phyloP scores from a whole-genome alignment of 2,888 invertebrate species.

The Volucella zonaria region DNA sequence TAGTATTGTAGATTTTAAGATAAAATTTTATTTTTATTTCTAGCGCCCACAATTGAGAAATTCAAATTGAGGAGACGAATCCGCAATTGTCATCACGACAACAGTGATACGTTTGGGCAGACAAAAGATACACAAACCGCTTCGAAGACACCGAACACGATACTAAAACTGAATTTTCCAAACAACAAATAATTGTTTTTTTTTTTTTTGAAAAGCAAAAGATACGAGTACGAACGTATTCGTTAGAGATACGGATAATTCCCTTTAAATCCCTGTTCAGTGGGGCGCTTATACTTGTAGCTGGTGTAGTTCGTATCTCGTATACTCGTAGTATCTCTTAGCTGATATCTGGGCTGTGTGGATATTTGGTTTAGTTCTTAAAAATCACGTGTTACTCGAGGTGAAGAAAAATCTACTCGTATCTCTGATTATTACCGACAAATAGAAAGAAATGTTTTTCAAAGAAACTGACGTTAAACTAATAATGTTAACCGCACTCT shows the following conservation, averaged over 20 bases:
- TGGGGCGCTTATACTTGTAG: too few relatives aligned
- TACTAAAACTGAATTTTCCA: conserved; percentile 16
- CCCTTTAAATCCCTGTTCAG: conserved; percentile 9
- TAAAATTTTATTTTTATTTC: conserved; percentile 29
- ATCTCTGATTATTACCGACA: conserved; percentile 45
- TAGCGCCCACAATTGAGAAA: neutral
- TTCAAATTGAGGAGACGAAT: neutral
- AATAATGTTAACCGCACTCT: conserved; percentile 69
- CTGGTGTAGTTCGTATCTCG: too few relatives aligned
- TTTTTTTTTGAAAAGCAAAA: conserved; percentile 2
- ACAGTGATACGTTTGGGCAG: neutral
- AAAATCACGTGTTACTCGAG: conserved; percentile 42
- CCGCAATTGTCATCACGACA: conserved; percentile 26
- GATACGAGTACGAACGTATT: neutral
- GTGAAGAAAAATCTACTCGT: conserved; percentile 2
- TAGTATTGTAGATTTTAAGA: neutral
- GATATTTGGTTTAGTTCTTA: conserved; percentile 6
- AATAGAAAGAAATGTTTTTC: conserved; percentile 66
- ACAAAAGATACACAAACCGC: conserved; percentile 27
- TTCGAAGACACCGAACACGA: conserved; percentile 26
- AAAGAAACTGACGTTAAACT: conserved; percentile 71
- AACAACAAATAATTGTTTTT: conserved; percentile 16
- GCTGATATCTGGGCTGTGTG: neutral
- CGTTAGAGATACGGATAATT: neutral
- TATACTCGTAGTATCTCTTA: neutral